Base-by-base conservation (phyloP, 2,797 vertebrate genomes). In the Caiman crocodilus region DNA sequence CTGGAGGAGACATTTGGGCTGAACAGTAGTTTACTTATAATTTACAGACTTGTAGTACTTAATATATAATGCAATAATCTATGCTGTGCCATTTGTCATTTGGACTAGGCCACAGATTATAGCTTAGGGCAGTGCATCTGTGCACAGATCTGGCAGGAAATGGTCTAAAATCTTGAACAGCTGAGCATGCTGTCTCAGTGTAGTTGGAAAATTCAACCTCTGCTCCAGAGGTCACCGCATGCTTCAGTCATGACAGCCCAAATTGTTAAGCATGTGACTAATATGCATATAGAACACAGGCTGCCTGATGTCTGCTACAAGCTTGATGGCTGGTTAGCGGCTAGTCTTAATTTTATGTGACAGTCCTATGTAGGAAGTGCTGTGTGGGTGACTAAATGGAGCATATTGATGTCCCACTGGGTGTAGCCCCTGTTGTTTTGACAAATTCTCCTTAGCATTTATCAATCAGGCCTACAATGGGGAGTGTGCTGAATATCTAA, bases 41-140 rank as follows among this genome's bases (percentile, higher is more conserved):
- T 99, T 99, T 99, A 99, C 98, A 98, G 98, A 99, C 99, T 99
- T 98, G 98, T 98, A 98, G 98, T 99, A 98, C 99, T 99, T 99
- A 99, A 99, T 99, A 99, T 99, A 99, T 99, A 99, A 99, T 99
- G 99, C 98, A 99, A 99, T 99, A 99, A 99, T 98, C 98, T 98
- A 98, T 96, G 96, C 98, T 96, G 97, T 98, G 98, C 98, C 99
- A 99, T 99, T 99, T 99, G 99, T 99, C 99, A 99, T 98, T 98
- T 97, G 98, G 98, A 98, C 97, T 96, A 93, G 98, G 98, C 98
- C 98, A 98, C 98, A 98, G 99, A 99, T 99, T 99, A 99, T 99
- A 98, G 99, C 99, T 99, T 98, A 99, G 98, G 99, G 99, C 99
- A 98, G 98, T 98, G 98, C 99, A 99, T 99, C 99, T 99, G 99